Base-by-base conservation (phyloP, 2,113 vertebrate species). In the Archilochus colubris region DNA sequence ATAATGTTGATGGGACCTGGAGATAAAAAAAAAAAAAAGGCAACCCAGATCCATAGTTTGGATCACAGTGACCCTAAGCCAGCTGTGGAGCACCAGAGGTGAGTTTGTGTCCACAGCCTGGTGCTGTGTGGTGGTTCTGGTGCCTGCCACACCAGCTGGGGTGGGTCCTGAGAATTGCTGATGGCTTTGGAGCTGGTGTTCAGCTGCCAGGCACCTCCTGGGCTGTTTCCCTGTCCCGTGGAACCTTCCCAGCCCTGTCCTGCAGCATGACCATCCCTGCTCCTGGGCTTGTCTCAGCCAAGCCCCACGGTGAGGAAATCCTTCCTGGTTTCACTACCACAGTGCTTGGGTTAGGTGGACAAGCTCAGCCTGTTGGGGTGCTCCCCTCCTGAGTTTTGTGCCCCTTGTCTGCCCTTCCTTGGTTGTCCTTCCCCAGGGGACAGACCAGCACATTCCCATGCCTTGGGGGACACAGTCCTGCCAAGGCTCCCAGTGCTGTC, bases 331-430 rank as follows among this genome's bases (percentile, higher is more conserved):
- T 79, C 40, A 13, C 20, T 33, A 20, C 10, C 40, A 44, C 8
- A 8, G 9, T 10, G 1, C 66, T 82, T 2, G 0, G 20, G 4
- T 64, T 17, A 24, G 0, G 0, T 13, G 40, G 22, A 22, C 19
- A 1, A 2, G 14, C 19, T 46, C 14, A 21, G 9, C 5, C 24
- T 62, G 4, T 20, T 17, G 17, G 38, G 76, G 10, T 14, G 51
- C 28, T 54, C 66, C 46, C 51, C 17, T 66, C 17, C 15, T 0
- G 0, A 4, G 19, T 68, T 68, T 61, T 69, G 4, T 66, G 68
- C 55, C n/a, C 11, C 9, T 18, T 58, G 13, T 38, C 58, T n/a
- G 54, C 48, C 43, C 24, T 84, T 27, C 48, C 23, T 22, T 21
- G 69, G 5, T 54, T 23, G 31, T 19, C 44, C 28, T n/a, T 66